These are phyloP conservation scores for Anastrepha ludens DNA, from an alignment of 1,140 invertebrate species.

Conservation along the genomic window DNA sequence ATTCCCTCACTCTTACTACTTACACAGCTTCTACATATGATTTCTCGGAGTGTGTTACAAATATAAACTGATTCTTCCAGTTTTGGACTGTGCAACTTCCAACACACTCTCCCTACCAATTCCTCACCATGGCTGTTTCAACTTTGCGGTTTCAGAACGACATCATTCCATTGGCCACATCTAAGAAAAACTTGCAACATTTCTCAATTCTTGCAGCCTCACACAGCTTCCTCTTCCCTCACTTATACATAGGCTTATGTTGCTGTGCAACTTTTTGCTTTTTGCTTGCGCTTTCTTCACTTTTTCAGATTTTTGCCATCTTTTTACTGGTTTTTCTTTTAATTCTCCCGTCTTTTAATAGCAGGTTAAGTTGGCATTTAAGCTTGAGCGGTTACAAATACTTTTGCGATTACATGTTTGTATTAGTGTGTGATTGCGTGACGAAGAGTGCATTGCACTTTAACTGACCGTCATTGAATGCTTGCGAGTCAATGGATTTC, in stretches of 20 bases:
- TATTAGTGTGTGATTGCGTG: neutral
- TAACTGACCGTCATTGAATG: slow-evolving; percentile 48
- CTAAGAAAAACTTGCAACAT: slow-evolving; percentile 15
- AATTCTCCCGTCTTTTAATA: slow-evolving; percentile 37
- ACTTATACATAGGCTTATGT: neutral
- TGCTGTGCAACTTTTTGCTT: slow-evolving; percentile 47
- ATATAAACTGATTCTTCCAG: slow-evolving; percentile 51
- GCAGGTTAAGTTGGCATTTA: slow-evolving; percentile 49
- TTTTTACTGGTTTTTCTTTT: neutral
- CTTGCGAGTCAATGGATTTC: slow-evolving; percentile 19
- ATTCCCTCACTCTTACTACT: neutral
- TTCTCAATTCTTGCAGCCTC: slow-evolving; percentile 37
- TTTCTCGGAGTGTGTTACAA: neutral
- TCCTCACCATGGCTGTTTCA: neutral
- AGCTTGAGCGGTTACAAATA: slow-evolving; percentile 8
- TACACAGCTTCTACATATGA: neutral
- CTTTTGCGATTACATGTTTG: neutral
- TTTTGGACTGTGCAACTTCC: slow-evolving; percentile 32
- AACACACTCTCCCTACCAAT: neutral
- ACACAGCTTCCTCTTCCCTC: neutral
- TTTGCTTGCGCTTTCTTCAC: slow-evolving; percentile 36
- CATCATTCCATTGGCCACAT: neutral
- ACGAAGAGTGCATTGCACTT: slow-evolving; percentile 44
- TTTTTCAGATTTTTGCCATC: slow-evolving; percentile 27
- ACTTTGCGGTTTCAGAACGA: neutral